phyloP scores from a whole-genome alignment of 2,888 invertebrate species.

The Pyrgus malvae region DNA sequence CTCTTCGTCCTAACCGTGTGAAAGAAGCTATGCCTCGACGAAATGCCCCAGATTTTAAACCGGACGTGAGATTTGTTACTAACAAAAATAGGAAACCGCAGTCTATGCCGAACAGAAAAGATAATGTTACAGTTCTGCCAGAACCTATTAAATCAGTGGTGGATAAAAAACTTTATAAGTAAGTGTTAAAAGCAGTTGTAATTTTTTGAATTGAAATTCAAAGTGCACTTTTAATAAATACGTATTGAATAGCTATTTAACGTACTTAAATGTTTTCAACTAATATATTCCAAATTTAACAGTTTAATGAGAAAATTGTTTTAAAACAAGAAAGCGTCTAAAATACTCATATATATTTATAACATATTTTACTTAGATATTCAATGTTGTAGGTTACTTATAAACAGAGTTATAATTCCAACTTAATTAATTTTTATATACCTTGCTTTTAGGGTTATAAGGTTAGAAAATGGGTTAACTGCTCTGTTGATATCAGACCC shows the following conservation, averaged over 20 bases:
- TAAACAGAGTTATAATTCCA: too few relatives aligned
- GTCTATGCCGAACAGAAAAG: conserved; percentile 50
- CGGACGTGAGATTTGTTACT: conserved; percentile 59
- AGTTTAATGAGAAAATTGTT: too few relatives aligned
- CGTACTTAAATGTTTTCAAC: too few relatives aligned
- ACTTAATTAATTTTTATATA: too few relatives aligned
- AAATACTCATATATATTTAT: too few relatives aligned
- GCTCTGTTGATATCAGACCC: conserved; percentile 88
- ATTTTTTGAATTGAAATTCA: too few relatives aligned
- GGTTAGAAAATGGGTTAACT: conserved; percentile 86
- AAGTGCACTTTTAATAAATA: too few relatives aligned
- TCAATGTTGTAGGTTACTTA: too few relatives aligned
- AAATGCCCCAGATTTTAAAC: conserved; percentile 67
- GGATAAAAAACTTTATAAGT: conserved; percentile 91
- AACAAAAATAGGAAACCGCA: conserved; percentile 45
- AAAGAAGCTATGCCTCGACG: conserved; percentile 64
- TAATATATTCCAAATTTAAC: too few relatives aligned
- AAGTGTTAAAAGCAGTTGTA: conserved; percentile 35
- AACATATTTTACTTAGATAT: too few relatives aligned
- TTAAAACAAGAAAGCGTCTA: too few relatives aligned
- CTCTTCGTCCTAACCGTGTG: conserved; percentile 49
- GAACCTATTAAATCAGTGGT: conserved; percentile 87
- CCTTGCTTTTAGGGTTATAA: conserved; percentile 77
- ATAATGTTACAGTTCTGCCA: conserved; percentile 71
- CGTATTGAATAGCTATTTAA: too few relatives aligned